phyloP scores from a whole-genome alignment of 1,140 invertebrate species.

The Stegodyphus mimosarum region DNA sequence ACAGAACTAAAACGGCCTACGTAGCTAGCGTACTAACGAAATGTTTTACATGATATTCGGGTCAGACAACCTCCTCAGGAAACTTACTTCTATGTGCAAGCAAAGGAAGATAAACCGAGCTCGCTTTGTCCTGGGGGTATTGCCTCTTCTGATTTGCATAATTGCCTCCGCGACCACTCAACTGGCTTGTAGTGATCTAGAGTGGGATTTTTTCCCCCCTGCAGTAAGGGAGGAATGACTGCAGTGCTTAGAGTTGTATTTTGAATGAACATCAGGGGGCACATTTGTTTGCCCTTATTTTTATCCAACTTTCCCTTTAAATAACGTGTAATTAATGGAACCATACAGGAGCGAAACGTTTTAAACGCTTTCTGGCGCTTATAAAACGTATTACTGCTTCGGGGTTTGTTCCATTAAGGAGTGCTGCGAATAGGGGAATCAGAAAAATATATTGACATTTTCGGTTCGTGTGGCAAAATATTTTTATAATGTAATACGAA shows the following conservation, averaged over 20 bases:
- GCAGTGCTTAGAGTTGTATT: constrained; percentile 1
- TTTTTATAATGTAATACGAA: no score
- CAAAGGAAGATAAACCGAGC: constrained; percentile 23
- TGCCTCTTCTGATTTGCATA: constrained; percentile 49
- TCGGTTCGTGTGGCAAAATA: no score
- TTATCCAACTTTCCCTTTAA: constrained; percentile 25
- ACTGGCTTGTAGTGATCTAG: constrained; percentile 26
- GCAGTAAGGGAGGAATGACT: background rate
- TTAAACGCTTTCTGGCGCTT: constrained; percentile 9
- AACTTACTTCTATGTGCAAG: constrained; percentile 5
- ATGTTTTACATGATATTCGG: constrained; percentile 28
- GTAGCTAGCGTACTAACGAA: background rate
- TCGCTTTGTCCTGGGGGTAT: constrained; percentile 31
- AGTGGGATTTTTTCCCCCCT: background rate
- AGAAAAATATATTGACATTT: background rate
- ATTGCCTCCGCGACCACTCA: constrained; percentile 15
- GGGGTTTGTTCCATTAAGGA: constrained; percentile 35
- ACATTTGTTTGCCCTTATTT: constrained; percentile 33
- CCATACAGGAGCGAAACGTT: background rate
- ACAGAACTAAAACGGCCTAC: background rate
- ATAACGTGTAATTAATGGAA: constrained; percentile 51
- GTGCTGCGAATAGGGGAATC: background rate
- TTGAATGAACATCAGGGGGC: constrained; percentile 39
- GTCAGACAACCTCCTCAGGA: background rate
- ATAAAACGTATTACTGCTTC: constrained; percentile 8